A percentile compares a stretch with the other conserved stretches of the same genome.
phyloP scores from a whole-genome alignment of 1,140 invertebrate species.

The Popillia japonica region DNA sequence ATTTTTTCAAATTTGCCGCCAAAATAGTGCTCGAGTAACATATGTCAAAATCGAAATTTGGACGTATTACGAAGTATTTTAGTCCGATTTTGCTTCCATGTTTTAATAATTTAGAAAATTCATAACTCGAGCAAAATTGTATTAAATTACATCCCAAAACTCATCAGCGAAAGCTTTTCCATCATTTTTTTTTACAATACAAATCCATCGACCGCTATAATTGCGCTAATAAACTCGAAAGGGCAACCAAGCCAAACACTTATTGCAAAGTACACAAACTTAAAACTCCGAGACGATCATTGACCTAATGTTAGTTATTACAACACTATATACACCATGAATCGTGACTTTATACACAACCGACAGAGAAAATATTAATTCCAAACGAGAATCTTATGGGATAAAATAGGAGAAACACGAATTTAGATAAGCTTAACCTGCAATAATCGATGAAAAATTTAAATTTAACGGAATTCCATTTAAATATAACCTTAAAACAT shows the following conservation, averaged over 20 bases:
- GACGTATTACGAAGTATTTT: too few species aligned
- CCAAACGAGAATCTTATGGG: background rate
- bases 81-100: too few species aligned
- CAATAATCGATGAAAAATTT: too few species aligned
- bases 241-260: conserved; percentile 19
- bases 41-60: too few species aligned
- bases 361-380: background rate
- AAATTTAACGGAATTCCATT: background rate
- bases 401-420: too few species aligned
- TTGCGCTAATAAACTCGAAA: background rate
- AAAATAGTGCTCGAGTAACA: too few species aligned
- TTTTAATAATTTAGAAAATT: too few species aligned
- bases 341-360: background rate
- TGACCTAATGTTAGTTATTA: background rate
- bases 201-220: background rate
- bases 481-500: conserved; percentile 13
- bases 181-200: background rate
- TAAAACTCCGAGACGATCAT: conserved; percentile 12
- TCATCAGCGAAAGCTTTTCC: background rate
- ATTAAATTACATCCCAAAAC: background rate
- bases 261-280: background rate
- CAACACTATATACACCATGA: too few species aligned
- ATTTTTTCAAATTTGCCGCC: too few species aligned
- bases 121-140: background rate
- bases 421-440: too few species aligned